phyloP scores from a whole-genome alignment of 1,140 invertebrate genomes.

The Drosophila bifasciata region DNA sequence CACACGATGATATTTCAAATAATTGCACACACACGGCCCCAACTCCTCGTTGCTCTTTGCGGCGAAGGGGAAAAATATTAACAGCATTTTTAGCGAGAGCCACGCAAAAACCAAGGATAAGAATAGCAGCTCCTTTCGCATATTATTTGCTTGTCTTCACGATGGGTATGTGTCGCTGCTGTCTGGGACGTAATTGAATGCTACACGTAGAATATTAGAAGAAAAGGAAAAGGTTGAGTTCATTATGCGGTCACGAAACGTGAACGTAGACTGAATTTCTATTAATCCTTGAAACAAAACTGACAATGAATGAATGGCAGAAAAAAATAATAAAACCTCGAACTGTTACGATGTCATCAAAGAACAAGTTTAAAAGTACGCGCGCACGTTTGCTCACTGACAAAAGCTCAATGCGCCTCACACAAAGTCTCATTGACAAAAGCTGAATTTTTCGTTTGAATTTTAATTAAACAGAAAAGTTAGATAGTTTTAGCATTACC shows the following conservation, averaged over 20 bases:
- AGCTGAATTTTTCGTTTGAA: no score
- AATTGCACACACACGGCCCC: conserved; percentile 38
- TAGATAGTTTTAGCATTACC: no score
- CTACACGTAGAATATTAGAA: conserved; percentile 72
- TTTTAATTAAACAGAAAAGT: no score
- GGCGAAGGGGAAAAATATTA: conserved; percentile 31
- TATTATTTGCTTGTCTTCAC: conserved; percentile 36
- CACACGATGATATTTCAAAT: conserved; percentile 68
- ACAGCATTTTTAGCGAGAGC: conserved; percentile 52
- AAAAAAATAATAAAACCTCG: background rate
- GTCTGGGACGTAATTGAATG: conserved; percentile 64
- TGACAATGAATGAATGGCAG: conserved; percentile 12
- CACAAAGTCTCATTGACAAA: no score
- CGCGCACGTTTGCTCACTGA: no score
- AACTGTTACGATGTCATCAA: no score
- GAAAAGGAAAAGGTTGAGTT: conserved; percentile 28
- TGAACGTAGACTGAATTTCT: conserved; percentile 10
- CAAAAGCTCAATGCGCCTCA: no score
- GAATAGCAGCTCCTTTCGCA: conserved; percentile 18
- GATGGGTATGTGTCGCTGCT: background rate
- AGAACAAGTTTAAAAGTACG: no score
- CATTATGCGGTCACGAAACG: conserved; percentile 38
- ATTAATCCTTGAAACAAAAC: no score
- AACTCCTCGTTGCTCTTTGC: background rate
- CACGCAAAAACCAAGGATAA: conserved; percentile 36